Evolutionary conservation across 2,113 vertebrate species (phyloP).

Genomic region (Cromileptes altivelis): DNA sequence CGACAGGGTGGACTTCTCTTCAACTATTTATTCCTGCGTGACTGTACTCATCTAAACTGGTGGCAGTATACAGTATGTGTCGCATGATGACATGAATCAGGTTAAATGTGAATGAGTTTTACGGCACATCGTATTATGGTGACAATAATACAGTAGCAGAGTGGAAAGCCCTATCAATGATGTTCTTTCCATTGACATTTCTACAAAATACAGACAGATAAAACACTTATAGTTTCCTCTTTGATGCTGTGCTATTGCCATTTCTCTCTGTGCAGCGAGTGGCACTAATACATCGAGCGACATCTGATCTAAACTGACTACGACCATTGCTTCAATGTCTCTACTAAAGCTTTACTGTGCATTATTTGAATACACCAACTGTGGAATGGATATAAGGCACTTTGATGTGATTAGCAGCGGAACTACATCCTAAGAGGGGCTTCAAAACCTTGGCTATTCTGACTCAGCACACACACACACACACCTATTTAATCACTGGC

Average conservation of each 20-base stretch:
- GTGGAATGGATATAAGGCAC: constrained; percentile 76
- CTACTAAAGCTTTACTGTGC: constrained; percentile 56
- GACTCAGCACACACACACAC: constrained; percentile 3
- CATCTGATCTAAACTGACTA: constrained; percentile 41
- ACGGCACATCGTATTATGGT: constrained; percentile 43
- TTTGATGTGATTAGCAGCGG: constrained; percentile 76
- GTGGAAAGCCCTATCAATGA: constrained; percentile 20
- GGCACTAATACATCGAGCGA: constrained; percentile 39
- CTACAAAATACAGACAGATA: constrained; percentile 46
- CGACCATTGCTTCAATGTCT: constrained; percentile 28
- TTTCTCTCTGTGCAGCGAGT: constrained; percentile 36
- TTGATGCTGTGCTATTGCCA: constrained; percentile 34
- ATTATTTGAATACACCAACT: constrained; percentile 47
- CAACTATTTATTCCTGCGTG: constrained; percentile 5
- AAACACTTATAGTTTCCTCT: constrained; percentile 42
- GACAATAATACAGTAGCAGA: constrained; percentile 46
- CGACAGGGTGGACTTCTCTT: constrained; percentile 14
- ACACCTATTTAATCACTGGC: background rate
- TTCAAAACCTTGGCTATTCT: constrained; percentile 46
- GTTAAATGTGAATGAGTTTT: constrained; percentile 46
- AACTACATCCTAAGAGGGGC: constrained; percentile 57
- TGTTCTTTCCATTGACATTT: constrained; percentile 29
- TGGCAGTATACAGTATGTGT: constrained; percentile 45
- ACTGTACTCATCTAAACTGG: constrained; percentile 31
- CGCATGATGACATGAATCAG: constrained; percentile 43